These are phyloP conservation scores for Tolmerus cingulatus DNA, from an alignment of 2,888 invertebrate genomes.

Conservation along the genomic window DNA sequence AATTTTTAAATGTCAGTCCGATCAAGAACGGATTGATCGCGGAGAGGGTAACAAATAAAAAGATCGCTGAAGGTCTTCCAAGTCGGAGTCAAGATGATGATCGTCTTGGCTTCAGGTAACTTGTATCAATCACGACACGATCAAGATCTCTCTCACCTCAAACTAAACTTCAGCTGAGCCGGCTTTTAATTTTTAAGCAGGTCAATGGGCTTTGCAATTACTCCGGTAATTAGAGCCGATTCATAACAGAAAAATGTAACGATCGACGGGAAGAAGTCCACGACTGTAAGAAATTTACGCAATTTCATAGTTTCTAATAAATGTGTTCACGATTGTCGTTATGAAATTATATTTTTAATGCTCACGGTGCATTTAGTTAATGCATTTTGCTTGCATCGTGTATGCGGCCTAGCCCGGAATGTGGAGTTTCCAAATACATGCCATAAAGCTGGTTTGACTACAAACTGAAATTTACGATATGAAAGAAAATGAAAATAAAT, in stretches of 20 bases:
- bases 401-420: background rate
- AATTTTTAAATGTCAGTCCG: background rate
- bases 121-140: background rate
- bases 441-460: background rate
- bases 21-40: background rate
- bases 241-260: background rate
- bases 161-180: background rate
- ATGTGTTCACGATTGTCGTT: background rate
- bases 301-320: background rate
- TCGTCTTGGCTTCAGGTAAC: background rate
- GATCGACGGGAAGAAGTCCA: background rate
- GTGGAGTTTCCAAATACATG: background rate
- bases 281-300: background rate
- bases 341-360: background rate
- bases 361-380: background rate
- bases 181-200: background rate
- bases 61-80: background rate
- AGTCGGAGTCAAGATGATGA: background rate
- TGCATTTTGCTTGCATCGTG: background rate
- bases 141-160: background rate
- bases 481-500: background rate
- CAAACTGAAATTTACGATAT: background rate
- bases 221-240: background rate
- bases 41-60: background rate
- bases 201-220: slow-evolving; percentile 1